Conservation (phyloP, 2,797 vertebrate species). For the Perodicticus potto region DNA sequence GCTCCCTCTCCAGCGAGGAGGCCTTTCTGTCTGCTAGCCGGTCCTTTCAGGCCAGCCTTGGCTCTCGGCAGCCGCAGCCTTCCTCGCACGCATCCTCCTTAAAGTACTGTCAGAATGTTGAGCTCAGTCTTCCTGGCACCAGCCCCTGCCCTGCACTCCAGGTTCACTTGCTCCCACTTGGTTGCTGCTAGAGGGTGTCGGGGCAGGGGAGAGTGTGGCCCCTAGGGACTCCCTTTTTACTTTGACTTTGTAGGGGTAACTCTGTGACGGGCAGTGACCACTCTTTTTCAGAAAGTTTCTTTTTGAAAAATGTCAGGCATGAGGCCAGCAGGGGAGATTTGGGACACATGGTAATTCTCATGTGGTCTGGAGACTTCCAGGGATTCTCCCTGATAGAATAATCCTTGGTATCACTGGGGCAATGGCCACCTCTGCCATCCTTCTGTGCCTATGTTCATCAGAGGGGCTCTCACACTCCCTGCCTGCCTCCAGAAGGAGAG, state of each 20-base stretch:
- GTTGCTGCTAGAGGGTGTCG: not conserved
- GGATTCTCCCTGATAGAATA: accelerated
- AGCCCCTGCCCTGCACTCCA: not conserved
- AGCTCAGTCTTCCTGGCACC: not conserved
- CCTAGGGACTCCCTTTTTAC: accelerated
- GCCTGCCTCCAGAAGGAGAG: too few species aligned
- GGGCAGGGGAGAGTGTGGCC: too few species aligned
- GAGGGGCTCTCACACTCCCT: too few species aligned
- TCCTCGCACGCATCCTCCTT: too few species aligned
- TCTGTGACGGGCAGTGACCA: too few species aligned
- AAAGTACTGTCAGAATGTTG: not conserved
- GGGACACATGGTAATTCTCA: not conserved
- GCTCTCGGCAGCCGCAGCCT: accelerated
- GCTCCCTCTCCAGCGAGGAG: accelerated
- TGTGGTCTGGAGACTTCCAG: not conserved
- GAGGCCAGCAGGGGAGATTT: not conserved
- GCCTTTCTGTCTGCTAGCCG: too few species aligned
- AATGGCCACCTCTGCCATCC: too few species aligned
- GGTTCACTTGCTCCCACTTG: not conserved
- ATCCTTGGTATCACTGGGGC: accelerated
- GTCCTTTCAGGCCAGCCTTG: accelerated
- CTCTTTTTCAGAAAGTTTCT: not conserved
- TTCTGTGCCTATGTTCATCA: too few species aligned
- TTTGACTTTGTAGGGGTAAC: not conserved
- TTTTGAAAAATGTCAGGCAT: not conserved